A percentile compares a stretch with the other conserved stretches of the same genome.
Conservation (phyloP, 1,140 invertebrate species). For the Whitmania pigra region DNA sequence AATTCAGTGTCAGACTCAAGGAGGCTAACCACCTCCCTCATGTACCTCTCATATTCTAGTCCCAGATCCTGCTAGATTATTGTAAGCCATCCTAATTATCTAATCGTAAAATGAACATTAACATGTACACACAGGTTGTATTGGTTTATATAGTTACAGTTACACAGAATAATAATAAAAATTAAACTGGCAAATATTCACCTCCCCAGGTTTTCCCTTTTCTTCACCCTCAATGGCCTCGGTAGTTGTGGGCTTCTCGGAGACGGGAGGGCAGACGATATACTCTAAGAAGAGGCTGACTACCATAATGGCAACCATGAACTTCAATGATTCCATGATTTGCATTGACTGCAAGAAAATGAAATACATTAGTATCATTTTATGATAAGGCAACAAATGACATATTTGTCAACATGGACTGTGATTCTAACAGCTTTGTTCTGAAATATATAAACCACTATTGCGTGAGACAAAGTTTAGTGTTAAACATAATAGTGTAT, state of each 20-base stretch:
- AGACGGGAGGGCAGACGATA: constrained; percentile 2
- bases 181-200: neutral
- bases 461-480: too few relatives aligned
- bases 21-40: constrained; percentile 34
- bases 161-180: neutral
- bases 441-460: too few relatives aligned
- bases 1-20: constrained; percentile 36
- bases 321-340: neutral
- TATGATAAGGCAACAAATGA: too few relatives aligned
- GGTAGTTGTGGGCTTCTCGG: neutral
- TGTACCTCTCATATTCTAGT: constrained; percentile 37
- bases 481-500: too few relatives aligned
- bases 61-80: constrained; percentile 29
- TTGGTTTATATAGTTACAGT: neutral
- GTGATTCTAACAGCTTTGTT: too few relatives aligned
- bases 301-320: neutral
- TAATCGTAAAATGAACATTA: neutral
- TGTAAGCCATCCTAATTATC: neutral
- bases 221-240: neutral
- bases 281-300: neutral
- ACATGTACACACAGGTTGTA: neutral
- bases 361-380: neutral
- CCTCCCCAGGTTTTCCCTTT: neutral
- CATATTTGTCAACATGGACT: too few relatives aligned
- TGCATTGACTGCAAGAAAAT: neutral